Base-by-base conservation (phyloP, 2,113 vertebrate genomes). In the Microtus richardsoni region DNA sequence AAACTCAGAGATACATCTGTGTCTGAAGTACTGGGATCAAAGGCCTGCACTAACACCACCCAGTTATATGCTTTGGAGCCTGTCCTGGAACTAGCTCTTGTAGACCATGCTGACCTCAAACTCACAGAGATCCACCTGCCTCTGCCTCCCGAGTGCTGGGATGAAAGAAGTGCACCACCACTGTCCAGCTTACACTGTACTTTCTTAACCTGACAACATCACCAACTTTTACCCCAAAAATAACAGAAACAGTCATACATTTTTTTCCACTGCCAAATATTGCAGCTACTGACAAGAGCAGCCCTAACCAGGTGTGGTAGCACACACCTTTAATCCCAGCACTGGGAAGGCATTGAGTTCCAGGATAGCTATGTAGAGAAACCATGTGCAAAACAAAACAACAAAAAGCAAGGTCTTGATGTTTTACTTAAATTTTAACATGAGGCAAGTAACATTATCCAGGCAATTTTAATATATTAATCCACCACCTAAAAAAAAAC, bases 381-480 rank as follows among this genome's bases (percentile, higher is more conserved):
- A 82, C 52, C 52, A 36, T 60, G 22, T 58, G n/a, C 49, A 80
- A 52, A 52, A 33, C 22, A 62, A 5, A 79, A 54, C 33, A 80
- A n/a, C 54, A 41, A 44, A 64, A 62, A 62, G 1, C 24, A 26
- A 60, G 17, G 39, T 10, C 41, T n/a, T 52, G 11, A 13, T 95
- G 85, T 89, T 91, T 52, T 87, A 96, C 82, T 86, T 91, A 95
- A 91, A 86, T 75, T 94, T 58, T 91, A 93, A 85, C 16, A 44
- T 1, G 28, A 78, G n/a, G 13, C 16, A 93, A 78, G 24, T 47
- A 91, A 74, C 13, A 47, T 89, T 36, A 78, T 7, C 9, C 2
- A 85, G 52, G 49, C 41, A 93, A 91, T 1, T 79, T 26, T 26
- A 82, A 44, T 44, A 91, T 12, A 52, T 93, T 49, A 74, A 78